Evolutionary conservation across 2,113 vertebrate species (phyloP), one percentile per base, ranked within the genome.

Genomic region (Siphamia tubifer): DNA sequence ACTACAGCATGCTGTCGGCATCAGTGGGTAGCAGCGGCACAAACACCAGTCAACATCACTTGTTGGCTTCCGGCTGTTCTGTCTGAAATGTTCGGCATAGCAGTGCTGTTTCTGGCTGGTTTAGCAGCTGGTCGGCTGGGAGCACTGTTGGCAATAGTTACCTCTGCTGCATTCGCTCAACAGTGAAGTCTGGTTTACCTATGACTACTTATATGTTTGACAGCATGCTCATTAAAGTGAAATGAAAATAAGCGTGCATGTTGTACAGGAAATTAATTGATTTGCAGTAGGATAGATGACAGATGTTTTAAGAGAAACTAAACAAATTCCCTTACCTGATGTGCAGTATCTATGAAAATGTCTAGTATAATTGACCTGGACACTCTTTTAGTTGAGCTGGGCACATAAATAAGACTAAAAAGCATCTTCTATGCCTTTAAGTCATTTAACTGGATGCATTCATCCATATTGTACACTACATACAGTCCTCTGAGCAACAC

Each of bases 311-410:
- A 43, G 21, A 62, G 15, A 35, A 60, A 61, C 61, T 30, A 28
- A 45, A 55, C 53, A 10, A 51, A 38, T 24, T 36, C 25, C n/a
- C 30, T 43, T 1, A 1, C 11, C 8, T 51, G 2, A 39, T 12
- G 6, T 49, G 5, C 27, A 68, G 55, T 77, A 71, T 78, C 35
- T 35, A 47, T 43, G 17, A 24, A 9, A 48, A 45, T 67, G 39
- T 24, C 27, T 12, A 19, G 42, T 30, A 34, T 30, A 66, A 70
- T 60, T 30, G 2, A 15, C 24, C 35, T 44, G 16, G 24, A 30
- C n/a, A n/a, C n/a, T n/a, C n/a, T n/a, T n/a, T n/a, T n/a, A n/a
- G n/a, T n/a, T n/a, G n/a, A n/a, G n/a, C n/a, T n/a, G n/a, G n/a
- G n/a, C n/a, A n/a, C n/a, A n/a, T n/a, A 44, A 57, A 52, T 28